Conservation (phyloP, 2,113 vertebrate genomes). For the Acinonyx jubatus region DNA sequence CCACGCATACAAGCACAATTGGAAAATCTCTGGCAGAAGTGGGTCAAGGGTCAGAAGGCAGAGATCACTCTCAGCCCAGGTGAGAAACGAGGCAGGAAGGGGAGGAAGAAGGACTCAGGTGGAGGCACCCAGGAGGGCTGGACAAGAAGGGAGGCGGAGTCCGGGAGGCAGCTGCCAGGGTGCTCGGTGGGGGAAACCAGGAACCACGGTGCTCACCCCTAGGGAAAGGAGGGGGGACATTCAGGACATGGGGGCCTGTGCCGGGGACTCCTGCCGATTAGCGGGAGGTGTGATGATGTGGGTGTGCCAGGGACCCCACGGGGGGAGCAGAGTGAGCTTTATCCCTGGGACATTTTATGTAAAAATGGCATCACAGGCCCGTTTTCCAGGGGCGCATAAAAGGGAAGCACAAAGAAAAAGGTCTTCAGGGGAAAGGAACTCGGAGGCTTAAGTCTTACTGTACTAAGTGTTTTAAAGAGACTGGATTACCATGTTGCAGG, state of each 20-base stretch:
- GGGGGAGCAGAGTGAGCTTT: neutral
- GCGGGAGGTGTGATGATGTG: accelerated
- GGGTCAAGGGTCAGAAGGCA: neutral
- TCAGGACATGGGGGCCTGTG: too few species aligned
- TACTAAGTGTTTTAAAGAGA: neutral
- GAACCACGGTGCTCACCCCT: accelerated
- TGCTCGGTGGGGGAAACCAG: too few species aligned
- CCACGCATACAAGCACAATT: neutral
- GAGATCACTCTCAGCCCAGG: too few species aligned
- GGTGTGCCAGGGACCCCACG: accelerated
- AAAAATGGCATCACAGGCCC: neutral
- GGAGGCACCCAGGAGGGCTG: neutral
- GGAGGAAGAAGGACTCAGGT: neutral
- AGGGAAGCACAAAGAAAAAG: neutral
- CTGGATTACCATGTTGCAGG: too few species aligned
- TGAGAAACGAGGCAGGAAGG: neutral
- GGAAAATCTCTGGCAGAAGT: neutral
- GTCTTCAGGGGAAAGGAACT: neutral
- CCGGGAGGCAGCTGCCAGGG: neutral
- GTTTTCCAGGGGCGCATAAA: neutral
- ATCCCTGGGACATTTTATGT: accelerated
- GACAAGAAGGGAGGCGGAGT: accelerated
- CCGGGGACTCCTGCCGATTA: neutral
- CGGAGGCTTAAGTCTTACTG: too few species aligned
- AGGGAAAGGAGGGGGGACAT: too few species aligned